Conservation (phyloP, 2,797 vertebrate species). For the Tokudaia muenninki region DNA sequence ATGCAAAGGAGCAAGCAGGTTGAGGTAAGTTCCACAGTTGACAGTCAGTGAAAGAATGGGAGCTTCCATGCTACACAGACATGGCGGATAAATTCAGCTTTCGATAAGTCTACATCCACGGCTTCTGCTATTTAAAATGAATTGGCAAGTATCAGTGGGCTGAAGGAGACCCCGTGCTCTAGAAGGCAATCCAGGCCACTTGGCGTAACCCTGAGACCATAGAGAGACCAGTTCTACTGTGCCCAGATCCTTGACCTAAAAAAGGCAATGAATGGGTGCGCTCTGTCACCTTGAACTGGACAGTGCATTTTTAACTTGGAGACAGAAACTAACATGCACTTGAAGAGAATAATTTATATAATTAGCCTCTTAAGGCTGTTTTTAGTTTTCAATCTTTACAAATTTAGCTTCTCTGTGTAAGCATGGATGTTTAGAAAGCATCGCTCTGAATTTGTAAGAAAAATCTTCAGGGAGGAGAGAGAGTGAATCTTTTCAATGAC, state of each 20-base stretch:
- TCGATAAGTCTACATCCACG: not conserved
- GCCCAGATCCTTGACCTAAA: not conserved
- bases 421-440: not conserved
- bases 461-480: not conserved
- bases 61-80: not conserved
- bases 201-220: not conserved
- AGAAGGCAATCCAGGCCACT: not conserved
- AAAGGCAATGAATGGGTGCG: not conserved
- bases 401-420: not conserved
- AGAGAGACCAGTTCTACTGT: not conserved
- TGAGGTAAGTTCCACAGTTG: not conserved
- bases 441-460: not conserved
- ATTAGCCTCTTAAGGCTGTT: not conserved
- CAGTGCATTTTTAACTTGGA: not conserved
- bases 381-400: conserved; percentile 3
- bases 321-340: not conserved
- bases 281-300: not conserved
- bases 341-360: not conserved
- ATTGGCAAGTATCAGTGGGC: too few relatives aligned
- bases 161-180: not conserved
- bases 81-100: not conserved
- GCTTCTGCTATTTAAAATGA: not conserved
- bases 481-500: too few relatives aligned
- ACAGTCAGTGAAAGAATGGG: not conserved
- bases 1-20: not conserved